phyloP scores from a whole-genome alignment of 2,113 vertebrate genomes.

The Urocolius indicus region DNA sequence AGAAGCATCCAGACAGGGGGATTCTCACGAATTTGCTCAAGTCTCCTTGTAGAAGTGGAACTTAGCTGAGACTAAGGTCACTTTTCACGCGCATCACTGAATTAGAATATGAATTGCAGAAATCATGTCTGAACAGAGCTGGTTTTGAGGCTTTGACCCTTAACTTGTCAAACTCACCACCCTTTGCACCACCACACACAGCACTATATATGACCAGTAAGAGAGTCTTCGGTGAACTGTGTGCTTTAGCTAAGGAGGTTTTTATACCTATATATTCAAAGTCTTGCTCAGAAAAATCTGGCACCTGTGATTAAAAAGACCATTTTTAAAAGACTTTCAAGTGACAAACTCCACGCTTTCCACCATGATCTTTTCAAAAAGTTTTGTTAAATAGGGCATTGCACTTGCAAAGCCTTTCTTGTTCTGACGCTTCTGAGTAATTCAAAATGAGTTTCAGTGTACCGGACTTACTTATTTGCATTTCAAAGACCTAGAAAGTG shows the following conservation, averaged over 20 bases:
- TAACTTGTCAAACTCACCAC: not conserved
- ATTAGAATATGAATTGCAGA: not conserved
- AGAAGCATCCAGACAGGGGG: not conserved
- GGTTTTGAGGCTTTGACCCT: not conserved
- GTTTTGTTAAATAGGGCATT: constrained; percentile 37
- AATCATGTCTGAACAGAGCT: not conserved
- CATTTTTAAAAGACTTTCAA: not conserved
- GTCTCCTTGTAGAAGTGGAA: not conserved
- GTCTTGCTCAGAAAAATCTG: not conserved
- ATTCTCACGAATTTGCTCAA: not conserved
- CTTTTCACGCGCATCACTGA: not conserved
- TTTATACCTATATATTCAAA: not conserved
- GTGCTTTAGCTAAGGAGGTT: not conserved
- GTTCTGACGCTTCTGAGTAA: constrained; percentile 31
- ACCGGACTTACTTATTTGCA: constrained; percentile 44
- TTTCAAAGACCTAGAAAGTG: constrained; percentile 46
- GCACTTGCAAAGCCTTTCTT: constrained; percentile 34
- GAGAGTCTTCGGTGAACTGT: not conserved
- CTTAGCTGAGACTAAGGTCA: not conserved
- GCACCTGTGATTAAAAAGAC: not conserved
- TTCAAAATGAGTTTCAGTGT: constrained; percentile 48
- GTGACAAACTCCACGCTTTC: not conserved
- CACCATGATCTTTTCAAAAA: not conserved
- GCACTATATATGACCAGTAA: no score
- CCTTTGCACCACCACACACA: not conserved